These are phyloP conservation scores for Centropyge bicolor DNA, from an alignment of 2,797 vertebrate genomes.

Conservation along the genomic window DNA sequence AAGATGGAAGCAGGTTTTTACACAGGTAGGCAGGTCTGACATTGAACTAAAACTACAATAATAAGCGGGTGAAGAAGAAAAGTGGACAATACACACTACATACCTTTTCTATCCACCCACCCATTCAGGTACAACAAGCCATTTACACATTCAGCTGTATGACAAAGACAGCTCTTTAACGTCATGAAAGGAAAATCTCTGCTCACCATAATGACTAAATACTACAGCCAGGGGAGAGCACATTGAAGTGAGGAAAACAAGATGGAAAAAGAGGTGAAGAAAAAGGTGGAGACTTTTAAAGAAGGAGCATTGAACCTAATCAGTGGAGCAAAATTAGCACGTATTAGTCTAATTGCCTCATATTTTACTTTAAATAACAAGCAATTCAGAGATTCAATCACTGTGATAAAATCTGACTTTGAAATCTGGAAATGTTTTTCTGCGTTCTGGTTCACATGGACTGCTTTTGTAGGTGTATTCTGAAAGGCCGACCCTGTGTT, in stretches of 20 bases:
- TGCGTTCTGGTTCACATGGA: slow-evolving; percentile 67
- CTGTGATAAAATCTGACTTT: slow-evolving; percentile 69
- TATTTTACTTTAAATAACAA: slow-evolving; percentile 78
- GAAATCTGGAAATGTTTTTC: slow-evolving; percentile 80
- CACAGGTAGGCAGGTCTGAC: background rate
- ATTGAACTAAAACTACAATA: background rate
- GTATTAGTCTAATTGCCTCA: slow-evolving; percentile 79
- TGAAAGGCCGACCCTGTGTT: slow-evolving; percentile 58
- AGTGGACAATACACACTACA: background rate
- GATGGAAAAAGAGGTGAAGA: slow-evolving; percentile 11
- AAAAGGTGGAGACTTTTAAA: slow-evolving; percentile 42
- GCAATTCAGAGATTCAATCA: slow-evolving; percentile 67
- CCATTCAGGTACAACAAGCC: background rate
- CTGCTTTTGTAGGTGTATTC: slow-evolving; percentile 57
- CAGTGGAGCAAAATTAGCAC: slow-evolving; percentile 68
- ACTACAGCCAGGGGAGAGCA: background rate
- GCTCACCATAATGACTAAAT: background rate
- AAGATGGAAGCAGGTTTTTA: background rate
- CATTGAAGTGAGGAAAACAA: slow-evolving; percentile 11
- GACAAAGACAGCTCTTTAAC: slow-evolving; percentile 4
- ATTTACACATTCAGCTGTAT: slow-evolving; percentile 5
- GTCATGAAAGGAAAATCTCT: slow-evolving; percentile 19
- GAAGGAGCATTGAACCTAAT: slow-evolving; percentile 56
- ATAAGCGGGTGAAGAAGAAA: background rate
- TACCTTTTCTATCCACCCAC: background rate